Percentiles rank a stretch among this genome's conserved stretches.
Evolutionary conservation across 2,888 invertebrate genomes (phyloP).

Genomic region (Uloborus plumipes): DNA sequence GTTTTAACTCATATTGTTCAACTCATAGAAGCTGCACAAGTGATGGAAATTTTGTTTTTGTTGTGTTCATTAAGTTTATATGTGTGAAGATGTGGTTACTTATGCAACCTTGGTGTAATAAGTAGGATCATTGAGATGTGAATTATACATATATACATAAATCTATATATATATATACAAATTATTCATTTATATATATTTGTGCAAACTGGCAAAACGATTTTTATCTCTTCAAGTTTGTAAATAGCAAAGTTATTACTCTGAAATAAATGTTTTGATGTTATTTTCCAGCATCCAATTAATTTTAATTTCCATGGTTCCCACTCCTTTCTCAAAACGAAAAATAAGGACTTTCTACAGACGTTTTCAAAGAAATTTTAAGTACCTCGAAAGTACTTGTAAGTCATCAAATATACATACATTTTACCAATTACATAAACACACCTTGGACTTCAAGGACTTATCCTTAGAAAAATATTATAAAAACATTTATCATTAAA

Average conservation of each 20-base stretch:
- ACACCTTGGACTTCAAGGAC: too few relatives aligned
- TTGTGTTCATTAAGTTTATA: constrained; percentile 29
- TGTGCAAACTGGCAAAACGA: constrained; percentile 40
- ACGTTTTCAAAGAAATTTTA: too few relatives aligned
- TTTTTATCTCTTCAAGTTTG: constrained; percentile 50
- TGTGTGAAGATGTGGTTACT: constrained; percentile 28
- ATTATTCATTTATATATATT: background rate
- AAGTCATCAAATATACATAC: too few relatives aligned
- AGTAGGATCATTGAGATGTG: constrained; percentile 25
- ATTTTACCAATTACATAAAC: too few relatives aligned
- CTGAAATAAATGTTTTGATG: constrained; percentile 61
- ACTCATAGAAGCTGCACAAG: constrained; percentile 48
- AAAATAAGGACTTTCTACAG: too few relatives aligned
- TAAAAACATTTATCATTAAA: too few relatives aligned
- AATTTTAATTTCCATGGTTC: too few relatives aligned
- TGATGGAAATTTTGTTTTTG: constrained; percentile 28
- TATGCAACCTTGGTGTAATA: background rate
- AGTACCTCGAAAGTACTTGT: too few relatives aligned
- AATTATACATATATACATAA: constrained; percentile 33
- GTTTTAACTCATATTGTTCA: constrained; percentile 14
- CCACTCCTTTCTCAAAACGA: too few relatives aligned
- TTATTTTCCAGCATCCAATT: constrained; percentile 11
- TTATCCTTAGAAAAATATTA: too few relatives aligned
- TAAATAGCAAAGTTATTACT: constrained; percentile 45
- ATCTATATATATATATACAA: constrained; percentile 29